Base-by-base conservation (phyloP, 2,113 vertebrate species). In the Oryzias curvinotus region DNA sequence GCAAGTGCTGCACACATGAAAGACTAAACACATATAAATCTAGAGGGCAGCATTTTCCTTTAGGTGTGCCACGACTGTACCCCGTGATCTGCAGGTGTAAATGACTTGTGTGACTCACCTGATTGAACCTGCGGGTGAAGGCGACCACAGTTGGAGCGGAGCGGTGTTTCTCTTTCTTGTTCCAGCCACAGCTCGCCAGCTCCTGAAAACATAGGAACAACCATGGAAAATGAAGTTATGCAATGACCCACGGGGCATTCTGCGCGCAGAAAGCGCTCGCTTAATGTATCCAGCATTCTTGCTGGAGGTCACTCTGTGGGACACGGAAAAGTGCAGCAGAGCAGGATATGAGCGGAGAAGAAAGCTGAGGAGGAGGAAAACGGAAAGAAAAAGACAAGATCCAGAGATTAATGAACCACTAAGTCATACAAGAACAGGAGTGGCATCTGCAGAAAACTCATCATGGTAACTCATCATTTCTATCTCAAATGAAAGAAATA, bases 61-160 rank as follows among this genome's bases (percentile, higher is more conserved):
- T 43, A 42, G 14, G 19, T 16, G 64, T 49, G 52, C 58, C 7
- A 15, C 8, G 19, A 65, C 5, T 23, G 14, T 5, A 44, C 50
- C 7, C 26, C 57, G 8, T 41, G 26, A 50, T 19, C 36, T 6
- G 16, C 6, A 16, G 17, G 30, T 30, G 42, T 12, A 74, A 48
- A 65, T 6, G 25, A 56, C 42, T 19, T 4, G 4, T 14, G 41
- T 1, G 5, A 90, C 94, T 95, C 88, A 99, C 97, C 55, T 98
- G 97, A 91, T 99, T 99, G 89, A 99, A 99, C 89, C 97, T 93
- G 90, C 96, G 94, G 59, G 97, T 99, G 88, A 99, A 99, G 87
- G 96, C 97, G 88, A 99, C 97, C 18, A 95, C 96, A 47, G 98
- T 99, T 13, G 97, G 97, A 77, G 97, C 94, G 52, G 95, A 96